Evolutionary conservation across 2,113 vertebrate species (phyloP), one percentile per base, ranked within the genome.

Genomic region (Tamias sibiricus): DNA sequence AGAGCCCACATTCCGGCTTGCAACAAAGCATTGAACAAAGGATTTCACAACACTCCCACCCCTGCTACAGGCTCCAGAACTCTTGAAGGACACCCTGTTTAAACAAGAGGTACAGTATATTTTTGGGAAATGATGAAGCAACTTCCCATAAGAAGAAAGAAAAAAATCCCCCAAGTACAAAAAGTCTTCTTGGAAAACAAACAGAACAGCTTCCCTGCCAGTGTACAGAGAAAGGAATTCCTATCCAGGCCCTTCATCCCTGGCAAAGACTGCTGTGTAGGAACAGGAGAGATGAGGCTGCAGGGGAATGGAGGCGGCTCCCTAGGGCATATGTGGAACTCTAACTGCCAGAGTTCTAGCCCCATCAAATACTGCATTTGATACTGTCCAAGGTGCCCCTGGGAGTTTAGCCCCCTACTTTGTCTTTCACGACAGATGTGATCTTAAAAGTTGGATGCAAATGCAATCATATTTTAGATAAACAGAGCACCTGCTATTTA

Each of bases 101-200:
- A 98, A 97, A 96, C 92, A 98, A 96, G 83, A 97, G 74, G 96
- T 96, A 74, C 35, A 30, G 93, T 95, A 64, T 96, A 94, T 85
- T 96, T 94, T 98, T 75, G 93, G 97, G 92, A 98, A 98, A 87
- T 94, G 95, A 97, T 1, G 98, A 97, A 94, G 87, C 74, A 98
- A 90, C 84, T 98, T 98, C 94, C 96, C 97, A 97, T 97, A 97
- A 92, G 44, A 49, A 83, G 35, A 93, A 94, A 97, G 95, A 87
- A 96, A 96, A 96, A 97, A 97, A 98, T 62, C 89, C 90, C 95
- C 96, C 83, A 91, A 96, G 71, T 96, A 47, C 52, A 94, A 96
- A 97, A 96, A 93, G 72, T 71, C 83, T 96, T 97, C 94, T 97
- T 96, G 95, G 96, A 97, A 97, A 96, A 94, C 96, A 95, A 96